A percentile compares a stretch with the other conserved stretches of the same genome.
These are phyloP conservation scores for Seira ritae DNA, from an alignment of 2,888 invertebrate species.

Conservation along the genomic window DNA sequence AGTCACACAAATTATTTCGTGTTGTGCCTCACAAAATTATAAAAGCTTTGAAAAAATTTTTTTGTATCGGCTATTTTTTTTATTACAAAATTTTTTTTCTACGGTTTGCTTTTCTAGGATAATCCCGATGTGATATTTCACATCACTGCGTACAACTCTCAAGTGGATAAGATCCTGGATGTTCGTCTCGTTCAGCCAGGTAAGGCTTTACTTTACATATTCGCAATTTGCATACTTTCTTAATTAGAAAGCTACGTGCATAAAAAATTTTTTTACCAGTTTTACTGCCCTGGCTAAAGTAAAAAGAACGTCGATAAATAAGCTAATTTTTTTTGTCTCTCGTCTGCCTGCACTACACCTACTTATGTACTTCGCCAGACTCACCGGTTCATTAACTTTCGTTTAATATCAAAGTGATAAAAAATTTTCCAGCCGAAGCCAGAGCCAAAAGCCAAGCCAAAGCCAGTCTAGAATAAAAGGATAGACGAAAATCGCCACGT, in stretches of 20 bases:
- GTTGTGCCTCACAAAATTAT: no score
- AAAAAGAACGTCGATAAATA: neutral
- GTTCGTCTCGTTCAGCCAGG: slow-evolving; percentile 98
- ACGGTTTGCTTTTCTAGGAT: slow-evolving; percentile 81
- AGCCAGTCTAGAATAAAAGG: no score
- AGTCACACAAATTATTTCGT: no score
- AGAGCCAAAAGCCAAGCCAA: no score
- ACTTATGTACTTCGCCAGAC: no score
- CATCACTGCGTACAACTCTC: slow-evolving; percentile 98
- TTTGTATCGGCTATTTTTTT: no score
- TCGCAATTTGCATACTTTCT: no score
- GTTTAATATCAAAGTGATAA: no score
- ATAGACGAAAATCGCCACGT: no score
- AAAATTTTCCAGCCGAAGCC: neutral
- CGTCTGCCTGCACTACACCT: neutral
- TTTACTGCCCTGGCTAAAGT: neutral
- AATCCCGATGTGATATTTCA: slow-evolving; percentile 98
- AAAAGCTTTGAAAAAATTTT: no score
- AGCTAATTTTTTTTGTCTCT: neutral
- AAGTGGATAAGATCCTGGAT: slow-evolving; percentile 98
- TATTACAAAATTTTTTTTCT: neutral
- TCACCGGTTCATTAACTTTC: no score
- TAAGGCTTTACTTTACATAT: slow-evolving; percentile 77
- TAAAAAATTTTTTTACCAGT: neutral
- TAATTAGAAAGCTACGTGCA: slow-evolving; percentile 7